These are phyloP conservation scores for Clarias fuscus DNA, from an alignment of 2,797 vertebrate genomes.

Conservation along the genomic window DNA sequence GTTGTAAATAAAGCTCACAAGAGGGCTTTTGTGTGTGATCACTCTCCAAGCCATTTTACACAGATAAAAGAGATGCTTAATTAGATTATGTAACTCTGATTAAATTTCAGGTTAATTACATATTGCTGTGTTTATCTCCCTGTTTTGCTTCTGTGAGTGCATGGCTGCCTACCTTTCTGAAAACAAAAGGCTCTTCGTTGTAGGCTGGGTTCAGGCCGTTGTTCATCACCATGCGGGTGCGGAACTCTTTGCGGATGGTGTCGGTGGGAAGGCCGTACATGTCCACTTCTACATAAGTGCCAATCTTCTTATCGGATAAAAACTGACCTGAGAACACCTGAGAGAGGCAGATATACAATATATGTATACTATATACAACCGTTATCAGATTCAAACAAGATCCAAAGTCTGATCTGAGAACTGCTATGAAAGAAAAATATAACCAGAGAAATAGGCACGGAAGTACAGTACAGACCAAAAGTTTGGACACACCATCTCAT, in stretches of 20 bases:
- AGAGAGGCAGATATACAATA: background rate
- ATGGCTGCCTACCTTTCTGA: conserved; percentile 85
- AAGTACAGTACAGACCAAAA: too few species aligned
- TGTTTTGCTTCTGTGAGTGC: background rate
- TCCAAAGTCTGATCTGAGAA: background rate
- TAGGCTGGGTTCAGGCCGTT: conserved; percentile 97
- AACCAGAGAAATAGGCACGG: background rate
- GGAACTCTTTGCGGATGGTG: conserved; percentile 97
- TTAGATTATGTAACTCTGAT: conserved; percentile 39
- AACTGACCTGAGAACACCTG: conserved; percentile 99
- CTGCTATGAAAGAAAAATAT: background rate
- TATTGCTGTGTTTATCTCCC: background rate
- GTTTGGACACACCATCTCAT: too few species aligned
- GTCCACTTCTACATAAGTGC: conserved; percentile 96
- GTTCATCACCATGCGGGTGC: conserved; percentile 99
- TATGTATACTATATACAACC: background rate
- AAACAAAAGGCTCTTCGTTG: conserved; percentile 97
- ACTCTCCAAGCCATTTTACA: conserved; percentile 9
- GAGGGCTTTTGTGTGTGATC: background rate
- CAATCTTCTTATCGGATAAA: conserved; percentile 97
- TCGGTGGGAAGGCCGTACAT: conserved; percentile 98
- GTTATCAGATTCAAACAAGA: background rate
- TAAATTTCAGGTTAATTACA: conserved; percentile 19
- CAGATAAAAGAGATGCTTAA: conserved; percentile 41
- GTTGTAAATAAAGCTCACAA: conserved; percentile 16